Base-by-base conservation (phyloP, 2,888 invertebrate species). In the Eupsilia transversa region DNA sequence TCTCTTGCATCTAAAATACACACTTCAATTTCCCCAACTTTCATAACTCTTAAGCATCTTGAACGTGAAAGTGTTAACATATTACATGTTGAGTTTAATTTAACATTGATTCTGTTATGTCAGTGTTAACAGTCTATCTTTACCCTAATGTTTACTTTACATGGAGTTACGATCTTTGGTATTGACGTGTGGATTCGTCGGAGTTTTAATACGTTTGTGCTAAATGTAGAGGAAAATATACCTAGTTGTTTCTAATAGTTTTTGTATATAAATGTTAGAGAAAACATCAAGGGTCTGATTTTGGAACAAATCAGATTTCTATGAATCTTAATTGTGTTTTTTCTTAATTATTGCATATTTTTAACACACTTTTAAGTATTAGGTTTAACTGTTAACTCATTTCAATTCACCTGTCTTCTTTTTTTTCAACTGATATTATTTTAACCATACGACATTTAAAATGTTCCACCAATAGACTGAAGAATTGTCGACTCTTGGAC, bases 121-220 rank as follows among this genome's bases (percentile, higher is more conserved):
- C 33, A 59, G 66, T 69, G 68, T 43, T 23, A 70, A 66, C 30
- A 57, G 54, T 67, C 57, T 79, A 66, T 66, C 6, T 66, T 30
- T 70, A 79, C 57, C 2, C 1, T 1, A 49, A 54, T 83, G 80
- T 83, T 79, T 79, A 79, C 30, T 59, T 79, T 59, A 27, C 38
- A 30, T 2, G 17, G 7, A 38, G 57, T 82, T 59, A 57, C 72
- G 72, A 80, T 65, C 20, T 69, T 57, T 67, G 4, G 30, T 27
- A 49, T 17, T 7, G 12, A 17, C 33, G 38, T 59, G 67, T 59
- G 14, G 46, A 35, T n/a, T 63, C 46, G 12, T 41, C 43, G 23
- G 41, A 46, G 6, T 65, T 49, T 81, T 67, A 43, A 9, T 30
- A 60, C 9, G 10, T 49, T 23, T 14, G n/a, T 65, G 27, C 7